A percentile compares a stretch with the other conserved stretches of the same genome.
Evolutionary conservation across 2,888 invertebrate genomes (phyloP).

Genomic region (Drosophila merina): DNA sequence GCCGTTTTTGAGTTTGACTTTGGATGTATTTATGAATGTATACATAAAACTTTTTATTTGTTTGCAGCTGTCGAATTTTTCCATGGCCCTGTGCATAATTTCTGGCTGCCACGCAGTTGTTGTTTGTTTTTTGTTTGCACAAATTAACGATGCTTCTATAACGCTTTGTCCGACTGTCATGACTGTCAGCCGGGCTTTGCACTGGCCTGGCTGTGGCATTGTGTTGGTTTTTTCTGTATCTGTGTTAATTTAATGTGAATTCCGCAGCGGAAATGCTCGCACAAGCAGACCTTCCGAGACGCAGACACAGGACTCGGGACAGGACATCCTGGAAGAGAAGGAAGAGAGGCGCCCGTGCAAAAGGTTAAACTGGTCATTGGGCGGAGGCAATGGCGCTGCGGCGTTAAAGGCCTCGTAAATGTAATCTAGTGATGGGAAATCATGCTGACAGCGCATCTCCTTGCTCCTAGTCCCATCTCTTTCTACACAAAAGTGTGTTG

Average conservation of each 20-base stretch:
- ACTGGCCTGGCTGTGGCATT: not conserved
- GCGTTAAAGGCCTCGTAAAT: conserved; percentile 61
- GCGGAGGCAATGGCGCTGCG: conserved; percentile 29
- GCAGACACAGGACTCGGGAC: conserved; percentile 39
- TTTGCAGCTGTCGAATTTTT: conserved; percentile 39
- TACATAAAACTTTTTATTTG: conserved; percentile 34
- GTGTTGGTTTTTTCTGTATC: conserved; percentile 28
- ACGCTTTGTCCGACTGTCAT: conserved; percentile 29
- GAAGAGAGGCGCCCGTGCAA: conserved; percentile 46
- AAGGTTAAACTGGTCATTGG: conserved; percentile 71
- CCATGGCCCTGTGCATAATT: conserved; percentile 61
- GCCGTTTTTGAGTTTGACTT: conserved; percentile 54
- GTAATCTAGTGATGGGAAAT: conserved; percentile 46
- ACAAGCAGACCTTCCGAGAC: conserved; percentile 40
- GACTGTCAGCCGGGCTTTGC: too few relatives aligned
- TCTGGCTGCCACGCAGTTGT: conserved; percentile 25
- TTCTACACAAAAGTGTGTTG: conserved; percentile 66
- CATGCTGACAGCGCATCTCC: conserved; percentile 42
- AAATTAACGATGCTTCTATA: conserved; percentile 72
- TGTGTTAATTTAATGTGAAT: conserved; percentile 73
- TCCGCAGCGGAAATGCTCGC: conserved; percentile 71
- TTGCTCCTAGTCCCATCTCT: not conserved
- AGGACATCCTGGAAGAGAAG: conserved; percentile 5
- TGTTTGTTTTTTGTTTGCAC: conserved; percentile 64
- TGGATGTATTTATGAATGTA: conserved; percentile 25